A percentile compares a stretch with the other conserved stretches of the same genome.
Conservation (phyloP, 2,797 vertebrate species). For the Furcifer pardalis region DNA sequence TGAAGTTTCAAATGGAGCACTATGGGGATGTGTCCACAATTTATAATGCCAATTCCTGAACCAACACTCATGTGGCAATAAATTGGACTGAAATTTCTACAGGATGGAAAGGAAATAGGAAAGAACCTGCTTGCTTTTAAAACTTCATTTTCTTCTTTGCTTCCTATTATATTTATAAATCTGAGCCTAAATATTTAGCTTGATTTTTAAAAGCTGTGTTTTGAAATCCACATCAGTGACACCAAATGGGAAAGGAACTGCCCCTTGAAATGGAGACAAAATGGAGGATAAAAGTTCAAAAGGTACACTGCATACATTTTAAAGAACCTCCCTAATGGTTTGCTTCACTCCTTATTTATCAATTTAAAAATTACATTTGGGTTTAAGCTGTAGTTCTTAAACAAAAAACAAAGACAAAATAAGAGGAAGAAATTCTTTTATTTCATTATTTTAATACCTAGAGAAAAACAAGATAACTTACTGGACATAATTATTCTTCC, state of each 20-base stretch:
- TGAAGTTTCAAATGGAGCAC: background rate
- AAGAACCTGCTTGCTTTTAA: background rate
- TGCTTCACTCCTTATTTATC: background rate
- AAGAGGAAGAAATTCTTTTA: background rate
- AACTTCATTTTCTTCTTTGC: background rate
- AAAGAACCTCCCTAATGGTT: background rate
- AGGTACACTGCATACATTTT: background rate
- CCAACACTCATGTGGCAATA: background rate
- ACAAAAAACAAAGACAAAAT: background rate
- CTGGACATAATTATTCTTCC: background rate
- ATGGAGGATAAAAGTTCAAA: background rate
- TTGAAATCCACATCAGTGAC: background rate
- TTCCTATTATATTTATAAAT: background rate
- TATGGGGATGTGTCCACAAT: background rate
- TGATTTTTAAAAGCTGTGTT: background rate
- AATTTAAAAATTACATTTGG: background rate
- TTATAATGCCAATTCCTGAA: background rate
- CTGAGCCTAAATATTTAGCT: background rate
- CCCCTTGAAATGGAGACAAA: background rate
- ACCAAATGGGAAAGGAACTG: background rate
- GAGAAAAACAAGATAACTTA: conserved; percentile 6
- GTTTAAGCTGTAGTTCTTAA: background rate
- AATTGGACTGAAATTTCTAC: background rate
- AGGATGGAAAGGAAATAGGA: background rate
- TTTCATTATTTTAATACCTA: too few species aligned